Evolutionary conservation across 2,888 invertebrate genomes (phyloP).

Genomic region (Tanytarsus gracilentus): DNA sequence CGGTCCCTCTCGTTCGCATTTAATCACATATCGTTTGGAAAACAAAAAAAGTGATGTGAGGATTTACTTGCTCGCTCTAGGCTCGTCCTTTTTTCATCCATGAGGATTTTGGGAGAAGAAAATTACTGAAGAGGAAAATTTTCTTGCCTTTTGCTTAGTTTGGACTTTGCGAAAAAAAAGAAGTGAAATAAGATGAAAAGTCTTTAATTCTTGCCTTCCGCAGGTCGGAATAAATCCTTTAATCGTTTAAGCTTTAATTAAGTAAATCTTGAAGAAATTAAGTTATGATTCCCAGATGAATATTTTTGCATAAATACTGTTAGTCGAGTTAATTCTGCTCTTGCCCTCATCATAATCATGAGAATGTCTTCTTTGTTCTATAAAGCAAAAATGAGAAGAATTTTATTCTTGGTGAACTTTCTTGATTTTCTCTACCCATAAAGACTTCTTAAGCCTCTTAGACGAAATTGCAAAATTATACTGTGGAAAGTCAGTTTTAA

Average conservation of each 20-base stretch:
- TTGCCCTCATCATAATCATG: too few species aligned
- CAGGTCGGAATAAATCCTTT: constrained; percentile 9
- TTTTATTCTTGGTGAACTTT: too few species aligned
- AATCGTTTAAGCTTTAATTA: constrained; percentile 24
- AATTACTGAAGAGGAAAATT: neutral
- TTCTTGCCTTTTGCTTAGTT: neutral
- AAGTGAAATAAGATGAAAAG: neutral
- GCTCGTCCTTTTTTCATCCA: neutral
- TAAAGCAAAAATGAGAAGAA: too few species aligned
- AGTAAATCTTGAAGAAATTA: constrained; percentile 19
- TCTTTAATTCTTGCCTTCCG: too few species aligned
- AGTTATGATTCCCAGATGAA: too few species aligned
- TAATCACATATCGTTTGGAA: constrained; percentile 17
- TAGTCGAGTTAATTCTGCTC: too few species aligned
- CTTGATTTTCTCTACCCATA: too few species aligned
- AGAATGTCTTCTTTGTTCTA: too few species aligned
- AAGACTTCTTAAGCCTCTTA: constrained; percentile 9
- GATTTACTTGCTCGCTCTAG: neutral
- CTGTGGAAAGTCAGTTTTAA: constrained; percentile 14
- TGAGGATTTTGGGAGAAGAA: neutral
- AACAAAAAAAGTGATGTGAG: neutral
- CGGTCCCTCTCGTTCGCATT: too few species aligned
- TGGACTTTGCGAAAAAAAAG: neutral
- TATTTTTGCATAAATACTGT: too few species aligned
- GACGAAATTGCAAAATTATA: constrained; percentile 17